phyloP scores from a whole-genome alignment of 2,888 invertebrate species.

The Physocephala rufipes region DNA sequence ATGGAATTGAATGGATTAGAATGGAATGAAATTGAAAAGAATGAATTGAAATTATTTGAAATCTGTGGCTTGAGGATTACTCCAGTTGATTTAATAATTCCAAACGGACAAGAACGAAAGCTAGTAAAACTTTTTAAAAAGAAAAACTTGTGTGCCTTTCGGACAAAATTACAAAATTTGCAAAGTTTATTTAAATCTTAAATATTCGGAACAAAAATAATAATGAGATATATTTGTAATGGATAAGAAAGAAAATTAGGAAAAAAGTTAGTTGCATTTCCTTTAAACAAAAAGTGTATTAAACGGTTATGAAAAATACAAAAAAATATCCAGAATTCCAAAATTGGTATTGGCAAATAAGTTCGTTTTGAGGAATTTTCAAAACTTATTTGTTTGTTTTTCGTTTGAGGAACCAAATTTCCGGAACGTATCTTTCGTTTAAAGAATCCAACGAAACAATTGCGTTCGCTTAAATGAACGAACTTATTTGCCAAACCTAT shows the following conservation, averaged over 20 bases:
- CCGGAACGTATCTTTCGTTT: too few species aligned
- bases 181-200: not conserved
- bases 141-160: slow-evolving; percentile 33
- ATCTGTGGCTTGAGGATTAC: too few species aligned
- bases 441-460: too few species aligned
- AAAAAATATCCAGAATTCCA: not conserved
- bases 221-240: not conserved
- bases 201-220: slow-evolving; percentile 19
- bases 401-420: too few species aligned
- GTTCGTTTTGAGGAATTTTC: not conserved
- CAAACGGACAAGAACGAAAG: not conserved
- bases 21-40: not conserved
- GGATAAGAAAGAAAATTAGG: not conserved
- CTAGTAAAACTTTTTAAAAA: too few species aligned
- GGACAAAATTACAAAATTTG: slow-evolving; percentile 30
- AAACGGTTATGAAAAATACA: not conserved
- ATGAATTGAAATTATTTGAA: not conserved
- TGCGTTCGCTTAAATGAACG: too few species aligned
- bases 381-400: not conserved
- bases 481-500: too few species aligned
- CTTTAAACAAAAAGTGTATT: too few species aligned
- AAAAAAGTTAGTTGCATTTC: not conserved
- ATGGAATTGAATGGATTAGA: not conserved
- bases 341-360: not conserved
- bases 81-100: too few species aligned